These are phyloP conservation scores for Enteromius fasciolatus DNA, from an alignment of 2,797 vertebrate species.

Conservation along the genomic window DNA sequence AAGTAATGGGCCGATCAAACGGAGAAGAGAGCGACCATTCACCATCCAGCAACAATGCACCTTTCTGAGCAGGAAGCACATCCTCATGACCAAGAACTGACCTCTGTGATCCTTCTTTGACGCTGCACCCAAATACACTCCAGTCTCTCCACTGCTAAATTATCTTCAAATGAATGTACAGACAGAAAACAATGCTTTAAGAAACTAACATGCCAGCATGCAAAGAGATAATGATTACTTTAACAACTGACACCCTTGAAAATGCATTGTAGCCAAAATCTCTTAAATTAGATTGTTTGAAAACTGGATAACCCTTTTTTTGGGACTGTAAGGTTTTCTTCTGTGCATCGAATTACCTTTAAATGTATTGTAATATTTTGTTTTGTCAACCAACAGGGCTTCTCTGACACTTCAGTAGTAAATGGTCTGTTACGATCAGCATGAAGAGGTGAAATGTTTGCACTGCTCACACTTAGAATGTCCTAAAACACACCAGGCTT, in stretches of 20 bases:
- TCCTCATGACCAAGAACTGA: slow-evolving; percentile 40
- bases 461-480: not conserved
- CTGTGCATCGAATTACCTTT: slow-evolving; percentile 6
- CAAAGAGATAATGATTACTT: slow-evolving; percentile 9
- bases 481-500: slow-evolving; percentile 13
- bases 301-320: not conserved
- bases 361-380: not conserved
- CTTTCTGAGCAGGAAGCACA: slow-evolving; percentile 70
- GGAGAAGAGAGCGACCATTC: slow-evolving; percentile 73
- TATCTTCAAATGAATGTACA: slow-evolving; percentile 37
- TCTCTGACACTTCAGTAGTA: not conserved
- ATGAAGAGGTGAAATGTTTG: slow-evolving; percentile 8
- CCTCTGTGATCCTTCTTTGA: slow-evolving; percentile 19
- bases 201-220: slow-evolving; percentile 10
- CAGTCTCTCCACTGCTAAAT: slow-evolving; percentile 15
- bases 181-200: slow-evolving; percentile 38
- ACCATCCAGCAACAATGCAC: slow-evolving; percentile 68
- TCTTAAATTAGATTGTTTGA: slow-evolving; percentile 5
- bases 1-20: slow-evolving; percentile 68
- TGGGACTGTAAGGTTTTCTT: not conserved
- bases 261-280: slow-evolving; percentile 12
- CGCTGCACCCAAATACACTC: slow-evolving; percentile 31
- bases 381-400: slow-evolving; percentile 18
- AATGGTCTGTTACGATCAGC: not conserved
- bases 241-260: not conserved